These are phyloP conservation scores for Pelusios castaneus DNA, from an alignment of 2,113 vertebrate genomes.

Conservation along the genomic window DNA sequence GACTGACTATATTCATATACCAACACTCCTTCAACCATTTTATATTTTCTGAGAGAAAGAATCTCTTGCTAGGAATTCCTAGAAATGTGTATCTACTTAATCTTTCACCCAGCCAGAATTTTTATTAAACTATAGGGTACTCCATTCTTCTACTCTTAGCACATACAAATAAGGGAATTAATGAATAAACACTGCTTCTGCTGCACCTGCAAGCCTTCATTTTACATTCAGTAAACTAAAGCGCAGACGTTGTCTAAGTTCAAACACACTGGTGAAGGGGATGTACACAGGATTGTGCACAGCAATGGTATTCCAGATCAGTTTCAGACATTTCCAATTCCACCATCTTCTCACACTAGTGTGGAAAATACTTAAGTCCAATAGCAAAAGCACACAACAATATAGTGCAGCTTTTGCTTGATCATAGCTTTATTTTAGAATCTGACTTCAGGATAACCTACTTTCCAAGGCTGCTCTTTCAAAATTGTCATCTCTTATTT, in stretches of 20 bases:
- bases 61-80: not conserved
- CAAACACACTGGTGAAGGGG: not conserved
- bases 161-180: conserved; percentile 15
- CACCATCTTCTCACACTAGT: not conserved
- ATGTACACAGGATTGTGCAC: not conserved
- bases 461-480: not conserved
- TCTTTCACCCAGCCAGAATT: conserved; percentile 38
- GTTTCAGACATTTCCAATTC: not conserved
- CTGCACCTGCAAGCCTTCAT: not conserved
- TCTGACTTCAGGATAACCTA: not conserved
- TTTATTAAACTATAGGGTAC: conserved; percentile 44
- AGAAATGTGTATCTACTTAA: not conserved
- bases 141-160: conserved; percentile 17
- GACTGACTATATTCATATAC: not conserved
- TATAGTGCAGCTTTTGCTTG: not conserved
- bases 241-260: not conserved
- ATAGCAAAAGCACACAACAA: not conserved
- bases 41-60: not conserved
- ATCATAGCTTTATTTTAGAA: not conserved
- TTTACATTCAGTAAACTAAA: not conserved
- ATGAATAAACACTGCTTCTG: not conserved
- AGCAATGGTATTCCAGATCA: not conserved
- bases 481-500: not conserved
- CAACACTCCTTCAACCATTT: not conserved
- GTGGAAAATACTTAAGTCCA: not conserved